These are phyloP conservation scores for Tympanoctomys barrerae DNA, from an alignment of 2,797 vertebrate species.

Conservation along the genomic window DNA sequence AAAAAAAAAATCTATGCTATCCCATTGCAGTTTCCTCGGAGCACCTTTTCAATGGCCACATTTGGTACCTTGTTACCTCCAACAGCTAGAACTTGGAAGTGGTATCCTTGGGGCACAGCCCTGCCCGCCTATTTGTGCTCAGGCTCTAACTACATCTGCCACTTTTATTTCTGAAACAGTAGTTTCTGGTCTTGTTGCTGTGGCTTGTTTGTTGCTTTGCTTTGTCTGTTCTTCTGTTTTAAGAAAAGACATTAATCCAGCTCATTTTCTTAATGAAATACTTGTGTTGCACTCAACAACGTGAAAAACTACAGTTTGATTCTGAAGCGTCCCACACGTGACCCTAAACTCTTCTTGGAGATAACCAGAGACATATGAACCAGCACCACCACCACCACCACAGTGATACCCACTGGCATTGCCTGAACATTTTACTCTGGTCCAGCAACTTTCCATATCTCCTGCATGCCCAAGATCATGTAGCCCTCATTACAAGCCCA, in stretches of 20 bases:
- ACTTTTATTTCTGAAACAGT: background rate
- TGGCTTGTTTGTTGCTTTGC: background rate
- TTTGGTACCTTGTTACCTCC: background rate
- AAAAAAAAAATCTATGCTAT: background rate
- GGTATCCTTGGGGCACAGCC: background rate
- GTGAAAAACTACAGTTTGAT: background rate
- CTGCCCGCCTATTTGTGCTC: background rate
- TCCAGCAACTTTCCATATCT: background rate
- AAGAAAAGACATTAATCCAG: background rate
- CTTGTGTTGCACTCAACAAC: slow-evolving; percentile 20
- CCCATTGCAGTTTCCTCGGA: background rate
- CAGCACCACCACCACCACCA: background rate
- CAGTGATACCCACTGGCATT: background rate
- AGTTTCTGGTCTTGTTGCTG: background rate
- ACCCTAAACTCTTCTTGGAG: background rate
- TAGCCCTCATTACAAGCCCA: background rate
- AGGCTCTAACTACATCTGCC: background rate
- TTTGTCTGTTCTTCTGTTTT: background rate
- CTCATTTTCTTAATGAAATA: slow-evolving; percentile 11
- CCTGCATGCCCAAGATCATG: background rate
- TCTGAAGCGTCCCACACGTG: background rate
- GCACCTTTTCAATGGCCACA: background rate
- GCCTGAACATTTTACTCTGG: background rate
- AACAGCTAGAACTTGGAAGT: background rate
- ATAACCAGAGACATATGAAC: background rate